phyloP scores from a whole-genome alignment of 1,140 invertebrate species.

The Heliconius congener region DNA sequence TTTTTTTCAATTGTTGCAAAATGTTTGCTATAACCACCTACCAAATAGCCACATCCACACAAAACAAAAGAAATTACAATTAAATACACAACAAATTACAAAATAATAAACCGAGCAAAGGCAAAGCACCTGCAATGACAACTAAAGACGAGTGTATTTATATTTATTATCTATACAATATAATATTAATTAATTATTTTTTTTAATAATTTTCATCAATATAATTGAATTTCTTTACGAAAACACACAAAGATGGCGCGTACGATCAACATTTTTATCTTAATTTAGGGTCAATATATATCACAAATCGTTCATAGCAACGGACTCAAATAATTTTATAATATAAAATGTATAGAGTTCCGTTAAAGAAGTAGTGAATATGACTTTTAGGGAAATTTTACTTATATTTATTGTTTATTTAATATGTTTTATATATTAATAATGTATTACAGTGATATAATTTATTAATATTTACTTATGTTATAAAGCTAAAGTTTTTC shows the following conservation, averaged over 20 bases:
- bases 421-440: too few relatives aligned
- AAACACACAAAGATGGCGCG: constrained; percentile 66
- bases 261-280: constrained; percentile 66
- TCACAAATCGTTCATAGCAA: constrained; percentile 46
- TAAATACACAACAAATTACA: constrained; percentile 56
- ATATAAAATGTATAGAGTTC: constrained; percentile 6
- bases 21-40: background rate
- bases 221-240: constrained; percentile 66
- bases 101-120: constrained; percentile 49
- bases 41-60: background rate
- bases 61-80: background rate
- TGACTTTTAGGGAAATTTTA: too few relatives aligned
- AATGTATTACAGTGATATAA: too few relatives aligned
- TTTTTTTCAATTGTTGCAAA: too few relatives aligned
- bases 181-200: constrained; percentile 49
- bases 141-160: constrained; percentile 26
- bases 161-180: constrained; percentile 46
- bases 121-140: background rate
- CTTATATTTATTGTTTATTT: too few relatives aligned
- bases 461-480: too few relatives aligned
- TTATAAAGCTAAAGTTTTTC: too few relatives aligned
- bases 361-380: constrained; percentile 1
- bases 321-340: constrained; percentile 44
- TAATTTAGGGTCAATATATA: constrained; percentile 61
- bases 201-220: constrained; percentile 68